Base-by-base conservation (phyloP, 2,888 invertebrate species). In the Anticlea derivata region DNA sequence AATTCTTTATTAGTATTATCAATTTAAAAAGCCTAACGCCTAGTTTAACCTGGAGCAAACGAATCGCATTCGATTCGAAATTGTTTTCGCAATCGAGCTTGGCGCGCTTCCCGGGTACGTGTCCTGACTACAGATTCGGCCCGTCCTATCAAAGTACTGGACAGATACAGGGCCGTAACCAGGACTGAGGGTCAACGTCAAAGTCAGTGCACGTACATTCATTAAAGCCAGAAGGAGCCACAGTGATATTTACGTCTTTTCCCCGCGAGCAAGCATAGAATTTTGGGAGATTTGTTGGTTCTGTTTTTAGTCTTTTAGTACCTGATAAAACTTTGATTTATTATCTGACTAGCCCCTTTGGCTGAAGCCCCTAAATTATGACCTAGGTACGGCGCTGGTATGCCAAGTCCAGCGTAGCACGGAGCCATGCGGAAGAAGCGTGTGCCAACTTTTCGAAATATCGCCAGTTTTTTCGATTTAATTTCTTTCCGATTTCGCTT, bases 51-150 rank as follows among this genome's bases (percentile, higher is more conserved):
- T 49, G 58, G 55, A 23, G 38, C 37, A 30, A 43, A 44, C 44
- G 50, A 58, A 46, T 58, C 49, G 53, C 51, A 50, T 61, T 61
- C 60, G 59, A 65, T 59, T 48, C 51, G 50, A 61, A 64, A 67
- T 62, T 64, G 64, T 67, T 67, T 67, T 61, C 56, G 43, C 65
- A 61, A 64, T 58, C 54, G 60, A 45, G 61, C 43, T 47, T 54
- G 53, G 54, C 60, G 43, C 43, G 43, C 37, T 29, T 51, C 59
- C 52, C 56, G 55, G 34, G 29, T 49, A 65, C 68, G 65, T 66
- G 66, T 41, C 41, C 34, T 27, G 65, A 57, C 50, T 63, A 54
- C 58, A 41, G 57, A 61, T 37, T 27, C 54, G 37, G 11, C 24
- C 41, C 7, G 44, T 39, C 48, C 43, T 44, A 44, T 43, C 52